Evolutionary conservation across 2,888 invertebrate genomes (phyloP).

Genomic region (Dermolepida albohirtum): DNA sequence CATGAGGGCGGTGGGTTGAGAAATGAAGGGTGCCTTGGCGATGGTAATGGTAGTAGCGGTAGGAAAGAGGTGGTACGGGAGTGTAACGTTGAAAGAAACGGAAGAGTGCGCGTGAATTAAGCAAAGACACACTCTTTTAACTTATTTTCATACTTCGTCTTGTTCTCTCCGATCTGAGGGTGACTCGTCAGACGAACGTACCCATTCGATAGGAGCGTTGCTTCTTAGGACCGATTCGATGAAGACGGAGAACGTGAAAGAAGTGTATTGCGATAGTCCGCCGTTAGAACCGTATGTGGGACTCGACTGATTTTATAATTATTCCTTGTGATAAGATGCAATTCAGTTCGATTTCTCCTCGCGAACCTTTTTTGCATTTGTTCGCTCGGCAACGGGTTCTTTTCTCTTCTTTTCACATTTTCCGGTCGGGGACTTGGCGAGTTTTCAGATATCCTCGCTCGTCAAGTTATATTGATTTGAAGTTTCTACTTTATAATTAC

Average conservation of each 20-base stretch:
- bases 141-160: slow-evolving; percentile 64
- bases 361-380: slow-evolving; percentile 62
- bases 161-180: slow-evolving; percentile 50
- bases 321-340: slow-evolving; percentile 53
- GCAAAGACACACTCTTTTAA: slow-evolving; percentile 65
- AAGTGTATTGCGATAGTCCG: slow-evolving; percentile 40
- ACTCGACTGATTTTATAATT: slow-evolving; percentile 58
- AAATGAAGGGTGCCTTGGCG: slow-evolving; percentile 40
- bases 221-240: slow-evolving; percentile 42
- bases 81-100: slow-evolving; percentile 63
- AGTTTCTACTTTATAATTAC: slow-evolving; percentile 39
- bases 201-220: slow-evolving; percentile 41
- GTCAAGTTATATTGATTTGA: slow-evolving; percentile 39
- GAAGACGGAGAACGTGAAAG: slow-evolving; percentile 40
- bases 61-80: slow-evolving; percentile 45
- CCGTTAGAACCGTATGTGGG: slow-evolving; percentile 50
- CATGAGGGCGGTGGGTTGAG: slow-evolving; percentile 50
- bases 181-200: slow-evolving; percentile 35
- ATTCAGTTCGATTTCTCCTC: slow-evolving; percentile 41
- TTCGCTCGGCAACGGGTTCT: slow-evolving; percentile 56
- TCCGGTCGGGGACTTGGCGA: slow-evolving; percentile 30
- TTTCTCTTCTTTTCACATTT: slow-evolving; percentile 59
- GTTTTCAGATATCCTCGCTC: slow-evolving; percentile 36
- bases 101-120: slow-evolving; percentile 66
- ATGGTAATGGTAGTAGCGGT: slow-evolving; percentile 36